Conservation (phyloP, 1,140 invertebrate genomes). For the Penaeus japonicus region DNA sequence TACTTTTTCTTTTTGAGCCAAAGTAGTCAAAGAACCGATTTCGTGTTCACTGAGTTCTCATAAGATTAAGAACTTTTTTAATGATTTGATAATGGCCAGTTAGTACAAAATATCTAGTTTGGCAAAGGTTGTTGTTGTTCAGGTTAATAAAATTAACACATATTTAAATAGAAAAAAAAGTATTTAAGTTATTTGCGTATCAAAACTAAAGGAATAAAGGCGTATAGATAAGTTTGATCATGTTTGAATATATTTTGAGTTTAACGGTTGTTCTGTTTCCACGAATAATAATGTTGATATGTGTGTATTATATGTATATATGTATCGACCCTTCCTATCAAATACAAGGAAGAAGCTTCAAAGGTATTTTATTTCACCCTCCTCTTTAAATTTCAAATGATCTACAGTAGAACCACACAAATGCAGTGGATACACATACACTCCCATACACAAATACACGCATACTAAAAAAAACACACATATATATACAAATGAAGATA, state of each 20-base stretch:
- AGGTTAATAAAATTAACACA: neutral
- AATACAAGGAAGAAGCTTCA: constrained; percentile 50
- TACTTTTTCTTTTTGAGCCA: no score
- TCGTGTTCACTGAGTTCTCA: no score
- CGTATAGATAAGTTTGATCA: neutral
- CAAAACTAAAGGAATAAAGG: no score
- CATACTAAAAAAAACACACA: no score
- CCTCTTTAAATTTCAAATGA: no score
- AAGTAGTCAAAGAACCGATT: no score
- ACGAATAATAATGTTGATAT: constrained; percentile 55
- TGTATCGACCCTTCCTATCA: constrained; percentile 50
- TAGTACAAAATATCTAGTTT: constrained; percentile 32
- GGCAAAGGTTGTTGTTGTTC: constrained; percentile 14
- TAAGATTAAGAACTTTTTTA: no score
- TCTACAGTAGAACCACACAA: no score
- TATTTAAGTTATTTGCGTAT: neutral
- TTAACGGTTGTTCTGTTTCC: constrained; percentile 22
- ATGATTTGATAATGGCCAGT: neutral
- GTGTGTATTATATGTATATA: constrained; percentile 57
- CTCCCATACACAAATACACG: no score
- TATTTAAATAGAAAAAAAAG: neutral
- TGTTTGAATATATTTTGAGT: neutral
- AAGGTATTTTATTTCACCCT: neutral
- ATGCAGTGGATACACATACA: no score
- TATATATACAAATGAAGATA: no score